Evolutionary conservation across 2,888 invertebrate genomes (phyloP).

Genomic region (Hydroisotoma schaefferi): DNA sequence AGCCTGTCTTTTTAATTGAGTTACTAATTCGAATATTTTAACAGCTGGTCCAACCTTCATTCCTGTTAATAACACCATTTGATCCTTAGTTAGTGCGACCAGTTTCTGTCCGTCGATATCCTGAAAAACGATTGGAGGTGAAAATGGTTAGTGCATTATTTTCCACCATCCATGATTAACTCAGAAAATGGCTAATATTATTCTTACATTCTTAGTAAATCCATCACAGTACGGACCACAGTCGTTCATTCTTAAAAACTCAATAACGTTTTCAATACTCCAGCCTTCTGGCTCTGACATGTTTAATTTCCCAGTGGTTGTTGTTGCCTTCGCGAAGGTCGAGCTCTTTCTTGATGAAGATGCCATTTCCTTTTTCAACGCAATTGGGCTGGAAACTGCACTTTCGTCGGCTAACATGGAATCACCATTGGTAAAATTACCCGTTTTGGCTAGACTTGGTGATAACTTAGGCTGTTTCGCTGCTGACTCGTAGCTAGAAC

Average conservation of each 20-base stretch:
- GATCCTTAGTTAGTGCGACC: constrained; percentile 78
- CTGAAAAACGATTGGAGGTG: too few species aligned
- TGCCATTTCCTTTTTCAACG: too few species aligned
- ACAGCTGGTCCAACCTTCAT: constrained; percentile 93
- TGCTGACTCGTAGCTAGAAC: too few species aligned
- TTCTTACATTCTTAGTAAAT: constrained; percentile 58
- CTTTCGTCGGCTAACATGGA: too few species aligned
- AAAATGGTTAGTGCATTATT: neutral
- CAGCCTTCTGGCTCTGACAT: constrained; percentile 74
- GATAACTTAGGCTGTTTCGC: too few species aligned
- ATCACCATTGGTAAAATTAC: too few species aligned
- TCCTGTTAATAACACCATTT: constrained; percentile 80
- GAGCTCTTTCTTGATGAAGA: too few species aligned
- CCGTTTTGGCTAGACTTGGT: too few species aligned
- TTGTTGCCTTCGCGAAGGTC: too few species aligned
- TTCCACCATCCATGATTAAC: constrained; percentile 1
- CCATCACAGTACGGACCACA: constrained; percentile 62
- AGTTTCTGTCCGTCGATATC: constrained; percentile 77
- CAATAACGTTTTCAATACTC: constrained; percentile 80
- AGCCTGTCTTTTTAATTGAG: constrained; percentile 82
- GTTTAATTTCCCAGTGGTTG: too few species aligned
- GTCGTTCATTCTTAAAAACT: constrained; percentile 85
- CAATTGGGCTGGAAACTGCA: too few species aligned
- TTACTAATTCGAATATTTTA: constrained; percentile 88
- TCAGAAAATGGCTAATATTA: too few species aligned